phyloP scores from a whole-genome alignment of 2,888 invertebrate species.

The Ichneumoninae sp. region DNA sequence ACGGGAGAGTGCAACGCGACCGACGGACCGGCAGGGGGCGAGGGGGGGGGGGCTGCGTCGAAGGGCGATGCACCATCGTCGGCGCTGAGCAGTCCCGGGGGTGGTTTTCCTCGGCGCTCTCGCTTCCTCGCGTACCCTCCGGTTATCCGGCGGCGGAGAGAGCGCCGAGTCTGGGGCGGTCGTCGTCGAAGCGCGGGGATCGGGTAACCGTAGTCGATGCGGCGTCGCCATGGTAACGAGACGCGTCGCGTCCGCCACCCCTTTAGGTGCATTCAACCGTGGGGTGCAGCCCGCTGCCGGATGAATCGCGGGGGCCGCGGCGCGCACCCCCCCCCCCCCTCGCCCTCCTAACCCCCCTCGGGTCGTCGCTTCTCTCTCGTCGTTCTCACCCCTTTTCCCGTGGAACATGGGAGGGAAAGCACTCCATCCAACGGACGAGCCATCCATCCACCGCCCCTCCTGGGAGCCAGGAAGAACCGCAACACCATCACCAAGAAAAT shows the following conservation, averaged over 20 bases:
- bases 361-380: constrained; percentile 1
- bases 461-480: constrained; percentile 18
- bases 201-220: constrained; percentile 85
- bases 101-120: constrained; percentile 59
- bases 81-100: constrained; percentile 72
- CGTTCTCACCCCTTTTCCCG: constrained; percentile 7
- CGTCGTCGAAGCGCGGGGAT: constrained; percentile 74
- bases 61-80: constrained; percentile 81
- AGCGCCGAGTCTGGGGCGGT: constrained; percentile 70
- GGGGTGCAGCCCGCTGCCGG: constrained; percentile 78
- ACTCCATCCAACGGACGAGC: neutral
- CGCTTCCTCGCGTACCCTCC: constrained; percentile 28
- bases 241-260: constrained; percentile 86
- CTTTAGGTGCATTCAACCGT: constrained; percentile 84
- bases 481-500: constrained; percentile 14
- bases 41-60: constrained; percentile 43
- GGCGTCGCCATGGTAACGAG: constrained; percentile 86
- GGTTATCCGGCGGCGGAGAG: constrained; percentile 34
- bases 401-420: neutral
- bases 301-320: constrained; percentile 77
- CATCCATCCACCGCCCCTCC: no score
- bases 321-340: constrained; percentile 76
- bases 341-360: neutral
- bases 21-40: constrained; percentile 12
- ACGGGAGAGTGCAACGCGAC: constrained; percentile 42